Evolutionary conservation across 2,113 vertebrate species (phyloP), one percentile per base, ranked within the genome.

Genomic region (Tyto alba): DNA sequence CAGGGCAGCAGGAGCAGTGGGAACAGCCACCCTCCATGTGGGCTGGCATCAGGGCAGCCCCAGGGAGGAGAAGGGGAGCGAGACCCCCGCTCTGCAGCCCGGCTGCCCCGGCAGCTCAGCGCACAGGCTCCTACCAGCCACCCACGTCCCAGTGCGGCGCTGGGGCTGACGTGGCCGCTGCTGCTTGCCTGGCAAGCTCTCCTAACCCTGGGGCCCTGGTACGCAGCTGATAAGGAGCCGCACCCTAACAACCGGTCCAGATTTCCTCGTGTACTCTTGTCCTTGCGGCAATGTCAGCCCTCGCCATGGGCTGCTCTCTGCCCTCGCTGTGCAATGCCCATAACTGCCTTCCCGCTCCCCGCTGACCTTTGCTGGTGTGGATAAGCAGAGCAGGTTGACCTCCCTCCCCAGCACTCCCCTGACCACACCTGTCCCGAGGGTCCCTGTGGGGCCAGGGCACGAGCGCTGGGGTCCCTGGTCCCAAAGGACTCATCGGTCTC

Each of bases 61-160:
- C 23, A 14, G 10, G 34, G 34, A 74, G 56, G 34, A 72, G 36
- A 41, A 69, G 45, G n/a, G 36, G 38, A 50, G 11, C 1, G 2
- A 57, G 43, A n/a, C 5, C 7, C 20, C 7, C 2, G 8, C 16
- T 30, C 25, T 5, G 0, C 0, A 2, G 83, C 48, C 55, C 4
- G 4, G 80, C 40, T 5, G 2, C 43, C 26, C 41, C 16, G 26
- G 53, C 43, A 67, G 50, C 77, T 62, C 72, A 27, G 40, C 1
- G 2, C 69, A 11, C 6, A 1, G 64, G 27, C 43, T 55, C 18
- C 41, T 0, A 2, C 23, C 22, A 29, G 50, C 52, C 17, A 62
- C 68, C 53, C 1, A 2, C 27, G 68, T n/a, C 36, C 48, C 27
- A 6, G 26, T 7, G 0, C 0, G 1, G 30, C 30, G 32, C 52